These are phyloP conservation scores for Mechanitis messenoides DNA, from an alignment of 2,888 invertebrate genomes.

Conservation along the genomic window DNA sequence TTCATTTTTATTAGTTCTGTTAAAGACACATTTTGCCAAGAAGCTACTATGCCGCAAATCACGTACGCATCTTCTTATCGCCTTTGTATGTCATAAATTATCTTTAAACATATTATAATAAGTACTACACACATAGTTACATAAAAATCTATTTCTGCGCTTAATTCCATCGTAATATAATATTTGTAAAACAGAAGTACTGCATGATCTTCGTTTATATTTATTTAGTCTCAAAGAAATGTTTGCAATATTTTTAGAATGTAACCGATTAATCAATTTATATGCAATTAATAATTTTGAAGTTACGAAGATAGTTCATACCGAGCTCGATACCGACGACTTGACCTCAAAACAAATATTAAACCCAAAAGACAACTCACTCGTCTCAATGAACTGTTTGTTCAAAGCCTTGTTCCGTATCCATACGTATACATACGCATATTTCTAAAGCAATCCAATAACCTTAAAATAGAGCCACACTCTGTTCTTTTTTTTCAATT, in stretches of 20 bases:
- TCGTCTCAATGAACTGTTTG: not conserved
- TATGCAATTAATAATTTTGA: not conserved
- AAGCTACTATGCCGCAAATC: slow-evolving; percentile 48
- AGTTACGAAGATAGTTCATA: not conserved
- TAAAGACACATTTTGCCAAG: slow-evolving; percentile 10
- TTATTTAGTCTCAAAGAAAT: too few relatives aligned
- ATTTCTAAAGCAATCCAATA: too few relatives aligned
- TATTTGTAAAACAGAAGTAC: too few relatives aligned
- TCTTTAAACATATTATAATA: slow-evolving; percentile 26
- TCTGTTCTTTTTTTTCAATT: too few relatives aligned
- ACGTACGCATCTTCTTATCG: slow-evolving; percentile 65
- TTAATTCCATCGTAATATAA: too few relatives aligned
- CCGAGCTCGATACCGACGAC: not conserved
- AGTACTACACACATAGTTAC: slow-evolving; percentile 8
- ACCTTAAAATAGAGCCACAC: too few relatives aligned
- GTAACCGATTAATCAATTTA: not conserved
- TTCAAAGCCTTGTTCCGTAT: not conserved
- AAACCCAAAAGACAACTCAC: not conserved
- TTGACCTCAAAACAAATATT: not conserved
- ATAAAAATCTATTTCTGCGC: too few relatives aligned
- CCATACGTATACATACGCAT: too few relatives aligned
- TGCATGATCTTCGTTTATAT: too few relatives aligned
- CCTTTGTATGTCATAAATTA: slow-evolving; percentile 25
- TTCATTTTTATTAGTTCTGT: too few relatives aligned
- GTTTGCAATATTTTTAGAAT: not conserved